Conservation (phyloP, 2,888 invertebrate species). For the Pelosia muscerda region DNA sequence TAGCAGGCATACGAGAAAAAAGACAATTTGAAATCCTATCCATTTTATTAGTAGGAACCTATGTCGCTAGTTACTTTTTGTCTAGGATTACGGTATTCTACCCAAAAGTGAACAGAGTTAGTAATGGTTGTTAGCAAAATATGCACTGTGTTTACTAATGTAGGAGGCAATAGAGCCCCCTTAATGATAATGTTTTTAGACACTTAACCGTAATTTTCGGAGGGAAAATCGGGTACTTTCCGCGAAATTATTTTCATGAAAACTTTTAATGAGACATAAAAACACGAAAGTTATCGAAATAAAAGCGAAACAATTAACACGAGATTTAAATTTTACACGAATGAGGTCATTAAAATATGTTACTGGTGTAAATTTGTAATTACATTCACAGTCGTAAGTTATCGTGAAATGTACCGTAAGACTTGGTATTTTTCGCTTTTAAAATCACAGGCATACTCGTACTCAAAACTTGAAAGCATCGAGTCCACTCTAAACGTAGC, state of each 20-base stretch:
- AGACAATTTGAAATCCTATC: not conserved
- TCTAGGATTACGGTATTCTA: not conserved
- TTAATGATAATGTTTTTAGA: conserved; percentile 35
- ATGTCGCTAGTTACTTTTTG: not conserved
- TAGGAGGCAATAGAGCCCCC: conserved; percentile 6
- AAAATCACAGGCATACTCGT: too few relatives aligned
- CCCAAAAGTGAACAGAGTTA: not conserved
- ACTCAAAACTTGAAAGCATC: too few relatives aligned
- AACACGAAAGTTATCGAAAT: conserved; percentile 5
- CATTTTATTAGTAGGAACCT: not conserved
- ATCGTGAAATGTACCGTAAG: too few relatives aligned
- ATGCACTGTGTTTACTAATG: conserved; percentile 22
- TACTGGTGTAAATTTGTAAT: too few relatives aligned
- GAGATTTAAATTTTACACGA: not conserved
- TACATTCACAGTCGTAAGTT: not conserved
- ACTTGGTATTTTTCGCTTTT: not conserved
- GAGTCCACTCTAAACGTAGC: too few relatives aligned
- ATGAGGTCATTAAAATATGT: not conserved
- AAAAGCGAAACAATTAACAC: not conserved
- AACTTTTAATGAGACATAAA: conserved; percentile 13
- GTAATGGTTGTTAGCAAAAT: conserved; percentile 11
- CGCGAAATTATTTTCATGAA: conserved; percentile 16
- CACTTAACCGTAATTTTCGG: conserved; percentile 26
- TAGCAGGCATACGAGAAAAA: not conserved
- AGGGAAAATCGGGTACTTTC: conserved; percentile 15